Percentiles rank a stretch among this genome's conserved stretches.
Evolutionary conservation across 2,113 vertebrate species (phyloP).

Genomic region (Perognathus longimembris): DNA sequence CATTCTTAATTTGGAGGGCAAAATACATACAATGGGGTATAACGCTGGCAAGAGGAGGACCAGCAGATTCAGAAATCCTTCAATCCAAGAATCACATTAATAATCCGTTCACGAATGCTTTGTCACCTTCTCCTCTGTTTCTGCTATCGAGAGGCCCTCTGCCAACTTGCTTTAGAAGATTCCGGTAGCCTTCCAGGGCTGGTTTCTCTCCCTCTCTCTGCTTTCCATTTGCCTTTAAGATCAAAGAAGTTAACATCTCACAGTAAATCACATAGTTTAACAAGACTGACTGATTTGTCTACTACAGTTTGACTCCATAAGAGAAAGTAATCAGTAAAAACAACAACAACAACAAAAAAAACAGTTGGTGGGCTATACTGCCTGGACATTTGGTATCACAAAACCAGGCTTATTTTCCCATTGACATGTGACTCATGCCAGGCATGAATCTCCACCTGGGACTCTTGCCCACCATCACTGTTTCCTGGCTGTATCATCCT

Average conservation of each 20-base stretch:
- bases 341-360: no score
- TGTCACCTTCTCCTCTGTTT: background rate
- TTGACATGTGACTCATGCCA: background rate
- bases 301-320: background rate
- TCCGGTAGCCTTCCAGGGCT: background rate
- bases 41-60: background rate
- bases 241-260: background rate
- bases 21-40: background rate
- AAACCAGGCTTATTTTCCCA: background rate
- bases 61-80: background rate
- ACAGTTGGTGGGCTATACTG: background rate
- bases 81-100: fast-evolving
- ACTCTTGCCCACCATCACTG: background rate
- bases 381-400: background rate
- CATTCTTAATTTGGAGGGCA: background rate
- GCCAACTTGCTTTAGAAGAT: background rate
- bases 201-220: background rate
- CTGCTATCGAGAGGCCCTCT: background rate
- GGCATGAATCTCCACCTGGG: background rate
- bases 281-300: background rate
- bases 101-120: background rate
- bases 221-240: background rate
- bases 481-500: background rate
- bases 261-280: background rate
- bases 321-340: background rate